Conservation (phyloP, 2,888 invertebrate species). For the Mellilla xanthometata region DNA sequence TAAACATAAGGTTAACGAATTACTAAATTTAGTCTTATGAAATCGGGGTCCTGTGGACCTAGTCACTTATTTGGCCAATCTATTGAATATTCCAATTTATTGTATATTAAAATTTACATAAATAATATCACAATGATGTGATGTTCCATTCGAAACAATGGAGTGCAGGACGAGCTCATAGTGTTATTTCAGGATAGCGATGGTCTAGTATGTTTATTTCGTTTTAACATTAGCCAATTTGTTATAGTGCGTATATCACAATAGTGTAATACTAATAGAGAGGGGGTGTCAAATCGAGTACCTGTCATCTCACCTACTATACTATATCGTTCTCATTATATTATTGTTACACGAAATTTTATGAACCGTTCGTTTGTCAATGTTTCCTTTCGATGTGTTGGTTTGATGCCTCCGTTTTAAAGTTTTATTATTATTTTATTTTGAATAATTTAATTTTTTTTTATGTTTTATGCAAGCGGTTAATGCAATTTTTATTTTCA, state of each 20-base stretch:
- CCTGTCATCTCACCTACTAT: slow-evolving; percentile 60
- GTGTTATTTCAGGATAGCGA: slow-evolving; percentile 79
- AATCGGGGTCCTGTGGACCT: slow-evolving; percentile 77
- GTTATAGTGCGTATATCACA: slow-evolving; percentile 82
- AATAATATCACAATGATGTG: slow-evolving; percentile 67
- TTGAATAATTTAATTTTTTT: slow-evolving; percentile 61
- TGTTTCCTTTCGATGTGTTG: slow-evolving; percentile 76
- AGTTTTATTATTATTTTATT: no score
- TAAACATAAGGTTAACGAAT: slow-evolving; percentile 82
- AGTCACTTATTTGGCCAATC: slow-evolving; percentile 82
- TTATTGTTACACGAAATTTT: slow-evolving; percentile 78
- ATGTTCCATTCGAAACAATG: slow-evolving; percentile 71
- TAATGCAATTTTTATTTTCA: slow-evolving; percentile 82
- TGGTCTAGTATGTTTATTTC: slow-evolving; percentile 81
- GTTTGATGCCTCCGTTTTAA: slow-evolving; percentile 81
- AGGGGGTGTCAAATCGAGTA: slow-evolving; percentile 82
- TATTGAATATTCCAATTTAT: slow-evolving; percentile 82
- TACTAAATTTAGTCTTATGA: slow-evolving; percentile 81
- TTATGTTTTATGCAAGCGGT: slow-evolving; percentile 80
- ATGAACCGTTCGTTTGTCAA: slow-evolving; percentile 78
- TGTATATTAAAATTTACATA: slow-evolving; percentile 77
- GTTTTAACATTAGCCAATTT: slow-evolving; percentile 81
- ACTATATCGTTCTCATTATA: slow-evolving; percentile 66
- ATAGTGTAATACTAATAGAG: slow-evolving; percentile 78
- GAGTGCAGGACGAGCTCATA: slow-evolving; percentile 77